A percentile compares a stretch with the other conserved stretches of the same genome.
Evolutionary conservation across 2,888 invertebrate genomes (phyloP).

Genomic region (Scaptomyza tumidula): DNA sequence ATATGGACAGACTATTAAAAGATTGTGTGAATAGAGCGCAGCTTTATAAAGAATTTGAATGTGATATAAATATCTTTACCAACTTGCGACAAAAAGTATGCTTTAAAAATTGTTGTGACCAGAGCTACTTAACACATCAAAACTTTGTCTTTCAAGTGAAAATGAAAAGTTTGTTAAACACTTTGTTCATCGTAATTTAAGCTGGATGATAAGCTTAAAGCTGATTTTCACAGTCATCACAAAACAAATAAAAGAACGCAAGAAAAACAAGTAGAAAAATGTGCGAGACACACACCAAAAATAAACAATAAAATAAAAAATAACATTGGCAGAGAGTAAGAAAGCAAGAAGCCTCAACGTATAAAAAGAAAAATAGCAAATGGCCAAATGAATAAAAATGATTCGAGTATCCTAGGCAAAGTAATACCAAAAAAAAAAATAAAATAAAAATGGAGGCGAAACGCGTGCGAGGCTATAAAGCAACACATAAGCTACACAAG

Average conservation of each 20-base stretch:
- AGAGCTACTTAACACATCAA: not conserved
- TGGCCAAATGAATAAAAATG: constrained; percentile 63
- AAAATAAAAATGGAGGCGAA: constrained; percentile 15
- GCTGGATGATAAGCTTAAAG: constrained; percentile 37
- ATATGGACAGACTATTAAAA: constrained; percentile 9
- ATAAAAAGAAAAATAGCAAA: constrained; percentile 24
- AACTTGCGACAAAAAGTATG: constrained; percentile 23
- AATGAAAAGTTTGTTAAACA: constrained; percentile 12
- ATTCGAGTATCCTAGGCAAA: constrained; percentile 46
- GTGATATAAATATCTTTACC: no score
- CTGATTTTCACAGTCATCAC: constrained; percentile 21
- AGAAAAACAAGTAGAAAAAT: constrained; percentile 35
- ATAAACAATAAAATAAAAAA: not conserved
- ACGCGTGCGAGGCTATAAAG: constrained; percentile 48
- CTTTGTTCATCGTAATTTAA: no score
- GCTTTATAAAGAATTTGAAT: not conserved
- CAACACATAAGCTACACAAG: constrained; percentile 46
- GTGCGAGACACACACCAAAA: constrained; percentile 16
- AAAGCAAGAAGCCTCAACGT: constrained; percentile 7
- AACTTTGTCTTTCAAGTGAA: constrained; percentile 1
- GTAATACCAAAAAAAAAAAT: constrained; percentile 12
- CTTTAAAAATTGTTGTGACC: constrained; percentile 3
- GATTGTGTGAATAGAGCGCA: not conserved
- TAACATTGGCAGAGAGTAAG: not conserved
- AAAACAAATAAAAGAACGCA: constrained; percentile 25